These are phyloP conservation scores for Zaprionus ghesquierei DNA, from an alignment of 1,140 invertebrate genomes.

Conservation along the genomic window DNA sequence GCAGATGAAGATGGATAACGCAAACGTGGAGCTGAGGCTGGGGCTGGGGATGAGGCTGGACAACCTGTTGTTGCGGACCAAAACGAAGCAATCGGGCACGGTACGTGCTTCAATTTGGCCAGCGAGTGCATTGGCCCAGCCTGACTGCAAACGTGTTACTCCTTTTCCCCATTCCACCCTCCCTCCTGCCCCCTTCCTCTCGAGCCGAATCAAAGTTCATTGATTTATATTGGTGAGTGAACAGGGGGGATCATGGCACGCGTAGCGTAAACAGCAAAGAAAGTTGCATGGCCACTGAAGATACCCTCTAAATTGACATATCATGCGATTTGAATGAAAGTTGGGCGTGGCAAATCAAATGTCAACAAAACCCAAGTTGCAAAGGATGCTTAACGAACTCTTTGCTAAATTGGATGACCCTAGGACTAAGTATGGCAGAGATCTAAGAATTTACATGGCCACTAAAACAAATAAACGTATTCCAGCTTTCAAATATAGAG, in stretches of 20 bases:
- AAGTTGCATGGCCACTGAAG: background rate
- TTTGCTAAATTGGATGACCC: too few relatives aligned
- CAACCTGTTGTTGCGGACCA: conserved; percentile 63
- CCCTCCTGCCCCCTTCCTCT: background rate
- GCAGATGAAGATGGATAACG: conserved; percentile 33
- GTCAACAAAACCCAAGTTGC: too few relatives aligned
- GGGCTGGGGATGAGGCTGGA: background rate
- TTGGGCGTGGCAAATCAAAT: background rate
- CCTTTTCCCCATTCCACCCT: background rate
- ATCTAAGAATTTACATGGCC: too few relatives aligned
- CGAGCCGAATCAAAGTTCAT: conserved; percentile 30
- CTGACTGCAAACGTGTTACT: conserved; percentile 35
- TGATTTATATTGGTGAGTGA: conserved; percentile 31
- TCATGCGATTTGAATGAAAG: background rate
- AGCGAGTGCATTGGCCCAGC: conserved; percentile 45
- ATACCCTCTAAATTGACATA: background rate
- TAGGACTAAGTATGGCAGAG: too few relatives aligned
- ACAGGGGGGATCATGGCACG: background rate
- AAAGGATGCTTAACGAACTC: too few relatives aligned
- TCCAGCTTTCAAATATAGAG: too few relatives aligned
- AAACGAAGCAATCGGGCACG: conserved; percentile 24
- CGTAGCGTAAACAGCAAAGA: background rate
- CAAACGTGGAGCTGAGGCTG: background rate
- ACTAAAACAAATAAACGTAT: too few relatives aligned
- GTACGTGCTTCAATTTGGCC: conserved; percentile 47